A percentile compares a stretch with the other conserved stretches of the same genome.
These are phyloP conservation scores for Microplitis deprimator DNA, from an alignment of 2,888 invertebrate genomes.

Conservation along the genomic window DNA sequence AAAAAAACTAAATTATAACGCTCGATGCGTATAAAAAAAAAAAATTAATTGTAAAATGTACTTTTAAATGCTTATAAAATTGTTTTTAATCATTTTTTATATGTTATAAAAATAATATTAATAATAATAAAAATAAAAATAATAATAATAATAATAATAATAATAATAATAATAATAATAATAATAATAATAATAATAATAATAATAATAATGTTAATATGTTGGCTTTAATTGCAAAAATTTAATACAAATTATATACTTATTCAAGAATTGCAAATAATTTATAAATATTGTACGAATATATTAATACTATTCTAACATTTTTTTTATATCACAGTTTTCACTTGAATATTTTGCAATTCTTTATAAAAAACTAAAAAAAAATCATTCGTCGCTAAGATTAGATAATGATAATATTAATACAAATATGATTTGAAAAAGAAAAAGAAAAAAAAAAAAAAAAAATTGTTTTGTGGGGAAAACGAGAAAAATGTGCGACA, in stretches of 20 bases:
- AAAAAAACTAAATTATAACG: constrained; percentile 33
- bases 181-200: constrained; percentile 45
- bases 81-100: constrained; percentile 37
- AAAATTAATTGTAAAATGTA: neutral
- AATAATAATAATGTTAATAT: constrained; percentile 47
- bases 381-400: constrained; percentile 47
- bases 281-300: constrained; percentile 9
- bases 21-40: constrained; percentile 24
- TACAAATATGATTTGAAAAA: constrained; percentile 8
- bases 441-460: constrained; percentile 17
- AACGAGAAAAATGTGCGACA: constrained; percentile 42
- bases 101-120: constrained; percentile 43
- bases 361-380: constrained; percentile 7
- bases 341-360: neutral
- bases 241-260: constrained; percentile 43
- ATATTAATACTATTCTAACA: constrained; percentile 16
- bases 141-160: constrained; percentile 43
- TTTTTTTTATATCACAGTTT: constrained; percentile 3
- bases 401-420: constrained; percentile 38
- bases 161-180: constrained; percentile 44
- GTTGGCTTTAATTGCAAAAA: constrained; percentile 50
- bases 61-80: constrained; percentile 48
- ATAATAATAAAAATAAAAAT: constrained; percentile 42
- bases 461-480: constrained; percentile 9
- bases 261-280: constrained; percentile 28